phyloP scores from a whole-genome alignment of 1,140 invertebrate species.

The Phortica variegata region DNA sequence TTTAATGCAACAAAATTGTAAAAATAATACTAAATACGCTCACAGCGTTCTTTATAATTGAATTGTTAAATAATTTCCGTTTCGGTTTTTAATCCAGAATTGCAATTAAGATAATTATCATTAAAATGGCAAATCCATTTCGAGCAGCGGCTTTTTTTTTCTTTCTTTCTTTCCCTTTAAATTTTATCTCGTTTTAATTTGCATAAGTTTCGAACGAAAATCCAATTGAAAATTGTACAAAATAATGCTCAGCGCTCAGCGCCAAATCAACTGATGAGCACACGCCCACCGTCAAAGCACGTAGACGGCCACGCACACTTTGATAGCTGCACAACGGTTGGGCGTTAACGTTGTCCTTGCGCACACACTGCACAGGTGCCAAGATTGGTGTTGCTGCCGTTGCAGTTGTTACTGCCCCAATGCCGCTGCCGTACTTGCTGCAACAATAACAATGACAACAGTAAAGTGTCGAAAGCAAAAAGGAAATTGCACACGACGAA shows the following conservation, averaged over 20 bases:
- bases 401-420: slow-evolving; percentile 5
- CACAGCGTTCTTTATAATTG: no score
- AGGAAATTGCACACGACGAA: not conserved
- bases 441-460: slow-evolving; percentile 13
- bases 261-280: slow-evolving; percentile 50
- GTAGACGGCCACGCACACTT: not conserved
- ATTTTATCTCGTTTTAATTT: slow-evolving; percentile 22
- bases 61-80: slow-evolving; percentile 33
- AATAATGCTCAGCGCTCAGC: slow-evolving; percentile 33
- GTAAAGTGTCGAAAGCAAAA: not conserved
- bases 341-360: not conserved
- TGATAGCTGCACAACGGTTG: not conserved
- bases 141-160: no score
- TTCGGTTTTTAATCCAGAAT: slow-evolving; percentile 20
- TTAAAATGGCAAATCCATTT: slow-evolving; percentile 37
- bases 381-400: not conserved
- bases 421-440: slow-evolving; percentile 2
- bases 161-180: slow-evolving; percentile 1
- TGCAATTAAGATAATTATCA: slow-evolving; percentile 53
- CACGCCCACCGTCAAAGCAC: slow-evolving; percentile 43
- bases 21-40: no score
- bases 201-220: slow-evolving; percentile 51
- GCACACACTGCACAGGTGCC: not conserved
- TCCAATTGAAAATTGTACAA: slow-evolving; percentile 23
- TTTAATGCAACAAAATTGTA: no score